phyloP scores from a whole-genome alignment of 2,113 vertebrate genomes.

The Alligator mississippiensis region DNA sequence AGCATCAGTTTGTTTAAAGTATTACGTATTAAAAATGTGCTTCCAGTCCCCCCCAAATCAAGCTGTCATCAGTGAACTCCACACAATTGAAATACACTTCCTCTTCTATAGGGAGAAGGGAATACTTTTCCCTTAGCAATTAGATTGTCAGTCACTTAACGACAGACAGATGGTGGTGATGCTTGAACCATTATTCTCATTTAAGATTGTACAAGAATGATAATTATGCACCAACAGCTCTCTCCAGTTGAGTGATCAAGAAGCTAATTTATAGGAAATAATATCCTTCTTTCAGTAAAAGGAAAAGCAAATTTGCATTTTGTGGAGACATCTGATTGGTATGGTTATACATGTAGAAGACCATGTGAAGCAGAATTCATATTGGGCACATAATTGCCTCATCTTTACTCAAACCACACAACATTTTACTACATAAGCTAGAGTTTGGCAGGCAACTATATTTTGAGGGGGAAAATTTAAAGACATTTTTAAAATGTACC shows the following conservation, averaged over 20 bases:
- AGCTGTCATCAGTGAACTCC: background rate
- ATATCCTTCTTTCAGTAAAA: slow-evolving; percentile 24
- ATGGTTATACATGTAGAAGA: background rate
- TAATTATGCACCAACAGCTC: slow-evolving; percentile 38
- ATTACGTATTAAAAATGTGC: background rate
- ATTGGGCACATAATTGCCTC: background rate
- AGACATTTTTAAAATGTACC: background rate
- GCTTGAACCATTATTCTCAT: slow-evolving; percentile 12
- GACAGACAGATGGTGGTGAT: slow-evolving; percentile 20
- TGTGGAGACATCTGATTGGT: background rate
- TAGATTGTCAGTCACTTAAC: slow-evolving; percentile 11
- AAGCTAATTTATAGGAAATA: slow-evolving; percentile 42
- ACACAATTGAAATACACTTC: background rate
- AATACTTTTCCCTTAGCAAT: background rate
- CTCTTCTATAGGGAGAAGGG: background rate
- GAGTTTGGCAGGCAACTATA: background rate
- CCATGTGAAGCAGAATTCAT: background rate
- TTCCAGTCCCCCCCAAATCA: background rate
- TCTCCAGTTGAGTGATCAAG: slow-evolving; percentile 4
- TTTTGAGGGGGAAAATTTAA: background rate
- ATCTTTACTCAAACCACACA: background rate
- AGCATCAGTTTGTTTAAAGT: background rate
- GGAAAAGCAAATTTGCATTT: slow-evolving; percentile 37
- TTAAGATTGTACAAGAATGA: slow-evolving; percentile 31
- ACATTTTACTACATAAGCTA: background rate